Base-by-base conservation (phyloP, 92 coral and sea anemone species). In the Siderastrea radians region DNA sequence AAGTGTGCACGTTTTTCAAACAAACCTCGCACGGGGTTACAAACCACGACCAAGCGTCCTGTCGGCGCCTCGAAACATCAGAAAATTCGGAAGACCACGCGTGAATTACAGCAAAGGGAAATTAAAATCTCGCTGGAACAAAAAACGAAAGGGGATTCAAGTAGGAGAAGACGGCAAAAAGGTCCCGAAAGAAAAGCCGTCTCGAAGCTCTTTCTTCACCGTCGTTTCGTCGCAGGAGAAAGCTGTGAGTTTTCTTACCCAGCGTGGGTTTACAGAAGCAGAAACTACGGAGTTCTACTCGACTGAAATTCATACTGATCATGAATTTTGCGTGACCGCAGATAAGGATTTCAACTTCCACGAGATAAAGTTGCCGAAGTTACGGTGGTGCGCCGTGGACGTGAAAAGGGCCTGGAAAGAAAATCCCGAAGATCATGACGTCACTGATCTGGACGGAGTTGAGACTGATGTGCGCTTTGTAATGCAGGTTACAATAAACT, bases 381-480 rank as follows among this genome's bases (percentile, higher is more conserved):
- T 98, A 66, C 92, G 99, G 48, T 98, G 99, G 99, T 92, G 95
- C 61, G 84, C 92, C 46, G 92, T 96, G 15, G 99, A 98, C 50
- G 92, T 98, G 38, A 98, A 98, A 79, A 90, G 99, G 12, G 86
- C 92, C 8, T 98, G 99, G 99, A 86, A 90, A 51, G 91, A 90
- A 79, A 94, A 89, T 62, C 89, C 74, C 0, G 78, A 55, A 26
- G 68, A 84, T 3, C 88, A 86, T 43, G 95, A 86, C 44, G 53
- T 87, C 19, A 67, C 75, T 44, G 88, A 77, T 8, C 85, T 92
- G 50, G 99, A 98, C 78, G 99, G 99, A 70, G 79, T 72, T 38
- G 99, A 98, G 87, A 89, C 93, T 87, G 99, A 98, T 69, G 95
- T 95, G 72, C 90, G 99, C n/a, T 96, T 98, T 43, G 88, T 97